phyloP scores from a whole-genome alignment of 2,888 invertebrate genomes.

The Altica lythri region DNA sequence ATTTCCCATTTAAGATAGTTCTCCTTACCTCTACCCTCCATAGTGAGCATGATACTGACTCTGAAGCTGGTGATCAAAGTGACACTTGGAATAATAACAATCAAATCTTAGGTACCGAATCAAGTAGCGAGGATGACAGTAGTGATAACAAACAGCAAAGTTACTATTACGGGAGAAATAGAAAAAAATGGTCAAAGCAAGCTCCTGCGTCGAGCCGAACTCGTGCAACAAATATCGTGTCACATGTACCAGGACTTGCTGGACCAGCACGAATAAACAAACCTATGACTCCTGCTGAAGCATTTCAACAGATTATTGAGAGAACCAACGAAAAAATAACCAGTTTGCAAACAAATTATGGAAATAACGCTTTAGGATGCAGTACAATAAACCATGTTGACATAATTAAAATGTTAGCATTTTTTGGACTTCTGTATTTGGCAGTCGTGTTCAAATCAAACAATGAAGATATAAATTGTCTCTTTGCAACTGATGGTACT shows the following conservation, averaged over 20 bases:
- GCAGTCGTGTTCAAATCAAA: too few species aligned
- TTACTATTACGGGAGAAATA: background rate
- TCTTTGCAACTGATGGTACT: background rate
- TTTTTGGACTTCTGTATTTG: too few species aligned
- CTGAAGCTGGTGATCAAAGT: too few species aligned
- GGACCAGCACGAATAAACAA: background rate
- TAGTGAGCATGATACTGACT: too few species aligned
- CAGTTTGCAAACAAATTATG: background rate
- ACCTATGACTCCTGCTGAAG: background rate
- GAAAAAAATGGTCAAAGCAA: conserved; percentile 2
- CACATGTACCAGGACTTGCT: background rate
- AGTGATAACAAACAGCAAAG: too few species aligned
- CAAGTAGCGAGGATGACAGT: too few species aligned
- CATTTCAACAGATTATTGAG: background rate
- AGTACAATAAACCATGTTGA: too few species aligned
- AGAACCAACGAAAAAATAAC: background rate
- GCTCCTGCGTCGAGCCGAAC: background rate
- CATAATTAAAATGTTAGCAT: too few species aligned
- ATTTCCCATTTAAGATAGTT: too few species aligned
- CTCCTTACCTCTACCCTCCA: too few species aligned
- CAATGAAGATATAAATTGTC: background rate
- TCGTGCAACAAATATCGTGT: background rate
- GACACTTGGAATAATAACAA: too few species aligned
- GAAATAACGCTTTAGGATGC: background rate
- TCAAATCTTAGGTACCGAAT: too few species aligned